Base-by-base conservation (phyloP, 2,113 vertebrate species). In the Cacatua alba region DNA sequence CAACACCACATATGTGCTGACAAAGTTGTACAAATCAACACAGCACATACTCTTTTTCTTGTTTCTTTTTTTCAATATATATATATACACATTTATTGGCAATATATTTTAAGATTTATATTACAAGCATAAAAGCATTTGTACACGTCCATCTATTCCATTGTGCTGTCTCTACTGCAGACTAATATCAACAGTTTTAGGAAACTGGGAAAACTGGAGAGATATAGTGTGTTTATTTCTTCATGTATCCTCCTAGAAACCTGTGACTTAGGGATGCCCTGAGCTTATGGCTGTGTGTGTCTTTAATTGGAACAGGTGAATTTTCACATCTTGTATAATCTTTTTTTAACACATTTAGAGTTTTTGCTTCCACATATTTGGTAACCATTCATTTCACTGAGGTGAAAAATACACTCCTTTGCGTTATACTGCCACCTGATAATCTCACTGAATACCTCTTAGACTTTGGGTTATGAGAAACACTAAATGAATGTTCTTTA, bases 381-480 rank as follows among this genome's bases (percentile, higher is more conserved):
- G 10, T 35, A 71, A 43, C 5, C 10, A 41, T 52, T 85, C 3
- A 2, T 79, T 86, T 71, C 28, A 71, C 15, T 63, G 20, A 52
- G 21, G 28, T 88, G 31, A 67, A 83, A 87, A 80, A 84, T 35
- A 33, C 11, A 41, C 18, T 76, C 20, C 20, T 83, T 70, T 51
- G 41, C 1, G 0, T 65, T 88, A 48, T 25, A 60, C 13, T 44
- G 21, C 16, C 0, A 1, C 18, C 16, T 48, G 14, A 62, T n/a
- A 67, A 71, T 57, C 37, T 67, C 48, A 23, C 16, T 17, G 10
- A 12, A 17, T 29, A 80, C 16, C 35, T 81, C 55, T 60, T 44
- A 70, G 35, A 67, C 5, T 51, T 55, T 80, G 19, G 51, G 17
- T 65, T 52, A 65, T 20, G 10, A 87, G 63, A 90, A 90, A 80